These are phyloP conservation scores for human (Homo sapiens) DNA, from an alignment of 2,113 vertebrate species.

Conservation along the genomic window GRCh38 chr15:48140001-48140500, in stretches of 20 bases:
- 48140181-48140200: conserved; percentile 37
- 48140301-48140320: conserved; percentile 20
- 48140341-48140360: conserved; percentile 37
- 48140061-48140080: background rate
- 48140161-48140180: conserved; percentile 47
- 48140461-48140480: conserved; percentile 58
- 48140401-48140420: conserved; percentile 30
- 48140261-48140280: conserved; percentile 18
- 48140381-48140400: background rate
- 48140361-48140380: conserved; percentile 15
- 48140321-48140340: conserved; percentile 59
- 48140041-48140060: background rate
- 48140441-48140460: conserved; percentile 5
- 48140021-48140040: conserved; percentile 22
- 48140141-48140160: conserved; percentile 39
- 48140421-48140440: conserved; percentile 45
- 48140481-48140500: conserved; percentile 56
- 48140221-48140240: background rate
- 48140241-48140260: conserved; percentile 29
- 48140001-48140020: background rate
- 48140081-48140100: conserved; percentile 31
- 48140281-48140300: conserved; percentile 50
- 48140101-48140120: conserved; percentile 41
- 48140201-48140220: conserved; percentile 38
- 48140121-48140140: conserved; percentile 41